A percentile compares a stretch with the other conserved stretches of the same genome.
Evolutionary conservation across 2,888 invertebrate genomes (phyloP).

Genomic region (Tetragonula carbonaria): DNA sequence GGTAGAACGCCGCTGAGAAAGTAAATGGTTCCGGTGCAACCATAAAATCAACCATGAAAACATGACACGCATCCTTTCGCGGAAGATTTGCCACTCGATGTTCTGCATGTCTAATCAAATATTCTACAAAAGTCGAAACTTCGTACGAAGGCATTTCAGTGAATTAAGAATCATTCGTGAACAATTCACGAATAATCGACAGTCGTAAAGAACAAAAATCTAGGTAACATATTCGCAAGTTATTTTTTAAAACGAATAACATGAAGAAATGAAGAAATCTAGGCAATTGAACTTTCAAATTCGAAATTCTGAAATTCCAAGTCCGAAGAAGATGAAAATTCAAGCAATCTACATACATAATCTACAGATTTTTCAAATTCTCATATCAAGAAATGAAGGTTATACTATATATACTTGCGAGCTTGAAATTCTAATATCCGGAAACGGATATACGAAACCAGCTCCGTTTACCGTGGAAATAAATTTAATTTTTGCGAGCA

Average conservation of each 20-base stretch:
- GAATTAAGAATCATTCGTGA: no score
- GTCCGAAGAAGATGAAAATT: background rate
- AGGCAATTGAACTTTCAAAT: background rate
- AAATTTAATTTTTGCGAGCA: background rate
- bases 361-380: background rate
- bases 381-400: background rate
- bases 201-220: background rate
- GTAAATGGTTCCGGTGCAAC: conserved; percentile 35
- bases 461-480: background rate
- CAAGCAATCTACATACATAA: background rate
- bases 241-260: background rate
- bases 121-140: background rate
- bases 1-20: conserved; percentile 48
- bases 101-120: background rate
- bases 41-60: conserved; percentile 21
- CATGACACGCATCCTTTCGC: background rate
- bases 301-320: background rate
- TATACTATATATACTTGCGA: background rate
- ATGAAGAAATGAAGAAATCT: background rate
- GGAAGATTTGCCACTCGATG: no score
- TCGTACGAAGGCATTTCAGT: background rate
- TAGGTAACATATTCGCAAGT: background rate
- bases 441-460: background rate
- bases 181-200: background rate
- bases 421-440: background rate